Evolutionary conservation across 2,113 vertebrate genomes (phyloP), one percentile per base, ranked within the genome.

Genomic region (Podocnemis expansa): DNA sequence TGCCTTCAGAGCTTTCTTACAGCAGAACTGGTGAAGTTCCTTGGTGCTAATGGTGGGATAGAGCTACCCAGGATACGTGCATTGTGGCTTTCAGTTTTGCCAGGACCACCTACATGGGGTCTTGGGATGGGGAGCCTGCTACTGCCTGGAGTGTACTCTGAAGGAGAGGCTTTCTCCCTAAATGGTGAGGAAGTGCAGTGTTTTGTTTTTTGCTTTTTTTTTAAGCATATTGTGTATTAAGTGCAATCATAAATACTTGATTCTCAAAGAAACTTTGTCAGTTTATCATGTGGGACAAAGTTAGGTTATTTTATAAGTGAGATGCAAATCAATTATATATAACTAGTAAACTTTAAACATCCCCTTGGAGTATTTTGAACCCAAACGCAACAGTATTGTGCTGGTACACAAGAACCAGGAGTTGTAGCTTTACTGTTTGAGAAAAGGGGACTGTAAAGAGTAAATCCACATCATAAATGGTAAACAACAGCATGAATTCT

Each of bases 31-130:
- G 41, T 75, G 41, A 6, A 45, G 12, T 16, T 76, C 41, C 38
- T 76, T 76, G 38, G 38, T 25, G 38, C 21, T 75, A 25, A 63
- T 67, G 73, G 73, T 75, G 25, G 41, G 73, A 4, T 76, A 76
- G 38, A 8, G 25, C 25, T 24, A 43, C 12, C 14, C 73, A 29
- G 13, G 6, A 27, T 78, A 0, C 0, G 1, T 63, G 55, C 67
- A 93, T 93, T 78, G 34, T 56, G 56, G 78, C 84, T 31, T 10
- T 73, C 82, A 22, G 13, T 2, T 0, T 55, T 80, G 13, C 27
- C 4, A 6, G 25, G 43, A 76, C 25, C n/a, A 12, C 0, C 0
- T 51, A 1, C 17, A 3, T 55, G 4, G 47, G 47, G 47, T 47
- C 47, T 10, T 47, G 47, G 47, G 47, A 47, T 47, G 47, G 47